Base-by-base conservation (phyloP, 2,888 invertebrate species). In the Ennomos erosarius region DNA sequence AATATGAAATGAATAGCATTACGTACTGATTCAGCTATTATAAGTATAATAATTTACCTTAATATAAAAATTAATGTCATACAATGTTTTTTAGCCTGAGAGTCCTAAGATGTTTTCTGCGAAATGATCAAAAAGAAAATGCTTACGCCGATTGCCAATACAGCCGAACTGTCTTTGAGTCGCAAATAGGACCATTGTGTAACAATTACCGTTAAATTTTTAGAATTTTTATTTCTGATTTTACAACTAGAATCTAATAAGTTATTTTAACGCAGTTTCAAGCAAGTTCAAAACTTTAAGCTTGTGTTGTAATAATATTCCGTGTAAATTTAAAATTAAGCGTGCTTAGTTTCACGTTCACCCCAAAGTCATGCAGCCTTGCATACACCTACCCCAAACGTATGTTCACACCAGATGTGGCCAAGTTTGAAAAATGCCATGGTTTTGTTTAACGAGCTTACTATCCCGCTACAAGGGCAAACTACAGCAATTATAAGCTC, bases 401-500 rank as follows among this genome's bases (percentile, higher is more conserved):
- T 69, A 77, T 79, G 74, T 67, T 67, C 74, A 64, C 70, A 76
- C 73, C 80, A 79, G 79, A 79, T 82, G 81, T 76, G 70, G 64
- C 62, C 67, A 69, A 60, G 67, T n/a, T n/a, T n/a, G n/a, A n/a
- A n/a, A n/a, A n/a, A n/a, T n/a, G n/a, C 71, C 57, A 63, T 59
- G 66, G 65, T 69, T 76, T 77, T 74, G 73, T 78, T 39, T 12
- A 80, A 79, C 78, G 70, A 52, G 70, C 74, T 76, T 76, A 74
- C 69, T 26, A 49, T 40, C 75, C 59, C 63, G 9, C 11, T 34
- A 45, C 33, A 69, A 76, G 71, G 68, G 71, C 65, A 69, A 75
- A 69, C 3, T 35, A 45, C 13, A 60, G 66, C 68, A 67, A 16
- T 16, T 2, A 16, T 65, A 44, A 46, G 60, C 66, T 61, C 57